Conservation (phyloP, 2,113 vertebrate genomes). For the Microtus oregoni region DNA sequence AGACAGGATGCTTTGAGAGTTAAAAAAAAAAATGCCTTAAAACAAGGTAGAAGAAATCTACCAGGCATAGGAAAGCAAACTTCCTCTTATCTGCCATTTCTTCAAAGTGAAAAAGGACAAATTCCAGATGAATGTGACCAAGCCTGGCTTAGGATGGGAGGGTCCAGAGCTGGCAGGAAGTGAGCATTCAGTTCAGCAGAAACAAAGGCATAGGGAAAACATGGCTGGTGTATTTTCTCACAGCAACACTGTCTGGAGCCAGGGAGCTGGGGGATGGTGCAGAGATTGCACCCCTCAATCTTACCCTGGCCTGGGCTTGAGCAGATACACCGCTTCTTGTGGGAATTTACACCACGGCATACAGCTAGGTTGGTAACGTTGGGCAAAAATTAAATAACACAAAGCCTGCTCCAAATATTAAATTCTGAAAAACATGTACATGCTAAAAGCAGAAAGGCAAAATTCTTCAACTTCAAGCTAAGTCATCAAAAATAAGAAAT, state of each 20-base stretch:
- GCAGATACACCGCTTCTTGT: neutral
- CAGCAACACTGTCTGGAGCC: neutral
- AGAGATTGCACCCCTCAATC: neutral
- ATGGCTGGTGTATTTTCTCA: neutral
- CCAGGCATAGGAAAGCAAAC: neutral
- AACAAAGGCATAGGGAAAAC: neutral
- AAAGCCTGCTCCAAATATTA: neutral
- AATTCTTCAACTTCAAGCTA: neutral
- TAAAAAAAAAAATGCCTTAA: constrained; percentile 44
- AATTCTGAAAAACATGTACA: neutral
- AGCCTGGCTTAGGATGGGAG: neutral
- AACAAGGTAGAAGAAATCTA: constrained; percentile 17
- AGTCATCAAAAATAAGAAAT: constrained; percentile 35
- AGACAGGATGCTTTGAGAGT: constrained; percentile 49
- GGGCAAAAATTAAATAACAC: neutral
- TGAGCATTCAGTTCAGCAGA: neutral
- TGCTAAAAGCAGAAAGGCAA: neutral
- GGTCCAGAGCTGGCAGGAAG: neutral
- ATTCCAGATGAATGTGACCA: neutral
- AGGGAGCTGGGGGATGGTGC: neutral
- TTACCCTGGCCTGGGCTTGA: fast-evolving
- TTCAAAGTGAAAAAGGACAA: constrained; percentile 6
- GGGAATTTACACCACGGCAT: neutral
- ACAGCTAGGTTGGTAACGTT: neutral
- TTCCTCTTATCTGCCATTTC: constrained; percentile 26